Evolutionary conservation across 2,888 invertebrate species (phyloP).

Genomic region (Zaprionus bogoriensis): DNA sequence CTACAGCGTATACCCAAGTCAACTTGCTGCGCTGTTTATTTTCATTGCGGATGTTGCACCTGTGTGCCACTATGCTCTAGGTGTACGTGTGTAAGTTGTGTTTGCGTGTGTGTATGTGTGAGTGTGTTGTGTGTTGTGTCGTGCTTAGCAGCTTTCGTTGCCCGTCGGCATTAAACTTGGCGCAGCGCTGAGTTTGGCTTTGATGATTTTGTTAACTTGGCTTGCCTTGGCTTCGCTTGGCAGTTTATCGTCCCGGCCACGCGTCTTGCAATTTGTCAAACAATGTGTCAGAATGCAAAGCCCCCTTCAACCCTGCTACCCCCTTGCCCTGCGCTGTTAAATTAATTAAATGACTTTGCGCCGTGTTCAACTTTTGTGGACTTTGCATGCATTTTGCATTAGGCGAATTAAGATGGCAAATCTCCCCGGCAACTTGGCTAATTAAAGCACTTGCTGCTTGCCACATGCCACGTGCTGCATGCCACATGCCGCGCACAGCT

Average conservation of each 20-base stretch:
- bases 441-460: constrained; percentile 43
- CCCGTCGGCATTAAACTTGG: constrained; percentile 65
- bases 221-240: too few relatives aligned
- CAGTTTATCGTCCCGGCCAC: constrained; percentile 51
- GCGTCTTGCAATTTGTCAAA: constrained; percentile 75
- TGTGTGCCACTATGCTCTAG: constrained; percentile 17
- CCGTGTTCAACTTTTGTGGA: constrained; percentile 51
- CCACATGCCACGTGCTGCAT: constrained; percentile 23
- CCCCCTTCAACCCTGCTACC: background rate
- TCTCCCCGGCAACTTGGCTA: constrained; percentile 53
- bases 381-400: constrained; percentile 59
- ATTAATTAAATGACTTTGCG: constrained; percentile 70
- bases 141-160: constrained; percentile 57
- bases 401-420: constrained; percentile 63
- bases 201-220: constrained; percentile 70
- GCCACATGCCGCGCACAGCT: constrained; percentile 30
- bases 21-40: constrained; percentile 3
- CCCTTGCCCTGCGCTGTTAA: background rate
- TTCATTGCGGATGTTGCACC: constrained; percentile 43
- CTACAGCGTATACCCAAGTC: background rate
- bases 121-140: constrained; percentile 26
- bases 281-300: constrained; percentile 72
- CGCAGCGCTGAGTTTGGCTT: constrained; percentile 62
- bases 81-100: constrained; percentile 16
- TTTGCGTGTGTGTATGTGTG: constrained; percentile 21